phyloP scores from a whole-genome alignment of 2,888 invertebrate species.

The Heliconius cydno region DNA sequence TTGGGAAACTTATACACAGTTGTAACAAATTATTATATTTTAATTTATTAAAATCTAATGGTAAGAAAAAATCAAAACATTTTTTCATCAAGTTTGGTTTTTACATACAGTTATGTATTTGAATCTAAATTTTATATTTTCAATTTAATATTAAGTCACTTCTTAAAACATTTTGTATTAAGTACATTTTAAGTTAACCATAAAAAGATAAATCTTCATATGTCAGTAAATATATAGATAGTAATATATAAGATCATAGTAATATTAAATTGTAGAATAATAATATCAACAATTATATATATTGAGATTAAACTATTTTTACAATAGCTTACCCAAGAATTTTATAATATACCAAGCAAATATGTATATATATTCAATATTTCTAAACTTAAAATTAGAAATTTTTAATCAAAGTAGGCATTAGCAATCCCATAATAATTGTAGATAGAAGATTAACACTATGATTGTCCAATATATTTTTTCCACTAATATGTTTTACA shows the following conservation, averaged over 20 bases:
- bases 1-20: not conserved
- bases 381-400: slow-evolving; percentile 54
- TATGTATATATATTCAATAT: not conserved
- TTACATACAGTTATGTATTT: too few species aligned
- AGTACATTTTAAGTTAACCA: slow-evolving; percentile 8
- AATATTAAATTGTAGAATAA: too few species aligned
- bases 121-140: not conserved
- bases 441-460: slow-evolving; percentile 93
- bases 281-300: not conserved
- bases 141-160: too few species aligned
- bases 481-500: slow-evolving; percentile 90
- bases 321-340: not conserved
- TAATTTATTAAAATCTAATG: not conserved
- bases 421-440: slow-evolving; percentile 87
- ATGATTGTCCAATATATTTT: slow-evolving; percentile 91
- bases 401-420: slow-evolving; percentile 84
- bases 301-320: not conserved
- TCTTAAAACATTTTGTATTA: not conserved
- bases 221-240: not conserved
- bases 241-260: too few species aligned
- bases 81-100: not conserved
- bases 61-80: not conserved
- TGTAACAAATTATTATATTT: not conserved
- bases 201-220: not conserved
- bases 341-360: not conserved